These are phyloP conservation scores for Lacerta bilineata DNA, from an alignment of 2,797 vertebrate species.

Conservation along the genomic window DNA sequence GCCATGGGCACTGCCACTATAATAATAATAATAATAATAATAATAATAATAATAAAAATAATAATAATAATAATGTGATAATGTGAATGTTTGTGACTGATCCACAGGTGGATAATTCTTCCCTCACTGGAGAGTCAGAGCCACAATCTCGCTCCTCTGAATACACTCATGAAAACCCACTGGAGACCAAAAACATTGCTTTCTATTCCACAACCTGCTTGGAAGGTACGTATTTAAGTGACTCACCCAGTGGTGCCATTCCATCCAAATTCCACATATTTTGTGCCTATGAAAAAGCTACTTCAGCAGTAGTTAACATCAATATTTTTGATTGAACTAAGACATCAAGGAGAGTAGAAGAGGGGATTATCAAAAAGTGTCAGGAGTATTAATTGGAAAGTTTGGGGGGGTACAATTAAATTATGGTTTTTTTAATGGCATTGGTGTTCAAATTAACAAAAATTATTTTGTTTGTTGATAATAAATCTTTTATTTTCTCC, in stretches of 20 bases:
- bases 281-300: neutral
- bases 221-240: constrained; percentile 76
- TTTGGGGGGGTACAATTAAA: neutral
- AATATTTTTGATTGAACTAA: neutral
- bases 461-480: neutral
- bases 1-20: no score
- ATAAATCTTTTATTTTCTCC: neutral
- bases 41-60: no score
- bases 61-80: no score
- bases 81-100: constrained; percentile 42
- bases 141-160: constrained; percentile 82
- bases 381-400: neutral
- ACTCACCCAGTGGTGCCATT: neutral
- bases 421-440: neutral
- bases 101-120: constrained; percentile 85
- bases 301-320: no score
- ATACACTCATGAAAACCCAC: constrained; percentile 81
- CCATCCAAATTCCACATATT: no score
- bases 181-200: constrained; percentile 84
- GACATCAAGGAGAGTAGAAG: neutral
- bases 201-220: constrained; percentile 86
- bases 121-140: constrained; percentile 85
- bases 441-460: neutral
- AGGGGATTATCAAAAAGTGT: neutral
- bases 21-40: no score